Conservation (phyloP, 1,140 invertebrate species). For the Phocides pigmalion region DNA sequence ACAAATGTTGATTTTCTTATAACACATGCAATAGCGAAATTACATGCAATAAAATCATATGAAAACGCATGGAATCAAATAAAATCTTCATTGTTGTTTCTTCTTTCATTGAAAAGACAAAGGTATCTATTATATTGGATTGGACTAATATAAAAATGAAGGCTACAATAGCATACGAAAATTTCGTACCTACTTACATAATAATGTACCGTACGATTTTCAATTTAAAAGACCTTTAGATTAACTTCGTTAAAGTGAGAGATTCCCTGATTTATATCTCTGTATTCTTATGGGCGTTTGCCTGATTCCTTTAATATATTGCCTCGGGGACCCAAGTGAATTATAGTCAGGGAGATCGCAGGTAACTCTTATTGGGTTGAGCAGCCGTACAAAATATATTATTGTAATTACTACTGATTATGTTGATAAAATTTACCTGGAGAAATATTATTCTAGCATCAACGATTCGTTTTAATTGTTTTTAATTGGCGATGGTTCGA, state of each 20-base stretch:
- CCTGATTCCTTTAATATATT: slow-evolving; percentile 2
- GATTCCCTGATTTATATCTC: slow-evolving; percentile 1
- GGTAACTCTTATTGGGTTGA: neutral
- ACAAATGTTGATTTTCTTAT: too few relatives aligned
- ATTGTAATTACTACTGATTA: neutral
- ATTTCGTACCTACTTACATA: too few relatives aligned
- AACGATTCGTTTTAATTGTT: neutral
- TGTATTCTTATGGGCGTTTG: neutral
- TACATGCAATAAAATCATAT: too few relatives aligned
- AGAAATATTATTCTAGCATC: neutral
- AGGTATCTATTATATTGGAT: too few relatives aligned
- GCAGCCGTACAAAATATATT: neutral
- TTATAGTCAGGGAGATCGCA: neutral
- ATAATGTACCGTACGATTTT: neutral
- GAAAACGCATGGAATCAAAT: too few relatives aligned
- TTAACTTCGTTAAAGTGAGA: neutral
- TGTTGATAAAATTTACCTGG: neutral
- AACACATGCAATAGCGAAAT: too few relatives aligned
- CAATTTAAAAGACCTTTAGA: neutral
- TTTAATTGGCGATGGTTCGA: neutral
- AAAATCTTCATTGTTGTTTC: too few relatives aligned
- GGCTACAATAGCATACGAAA: too few relatives aligned
- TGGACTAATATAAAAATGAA: too few relatives aligned
- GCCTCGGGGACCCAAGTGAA: slow-evolving; percentile 2
- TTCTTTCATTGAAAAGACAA: too few relatives aligned